These are phyloP conservation scores for Endotricha flammealis DNA, from an alignment of 2,888 invertebrate genomes.

Conservation along the genomic window DNA sequence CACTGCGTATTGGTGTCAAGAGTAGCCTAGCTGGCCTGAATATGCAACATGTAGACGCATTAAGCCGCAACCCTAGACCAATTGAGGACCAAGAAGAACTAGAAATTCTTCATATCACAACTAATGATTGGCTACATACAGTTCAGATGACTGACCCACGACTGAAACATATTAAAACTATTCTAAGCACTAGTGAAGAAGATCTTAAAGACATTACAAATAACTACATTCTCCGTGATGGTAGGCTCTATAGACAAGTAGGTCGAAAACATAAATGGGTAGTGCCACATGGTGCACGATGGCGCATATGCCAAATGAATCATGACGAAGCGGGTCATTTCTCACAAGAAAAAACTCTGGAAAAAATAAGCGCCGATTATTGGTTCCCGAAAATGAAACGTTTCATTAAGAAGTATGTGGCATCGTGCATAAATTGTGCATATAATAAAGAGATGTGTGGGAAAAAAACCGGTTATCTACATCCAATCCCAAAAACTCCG, in stretches of 20 bases:
- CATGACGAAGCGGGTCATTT: conserved; percentile 34
- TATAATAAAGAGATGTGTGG: conserved; percentile 33
- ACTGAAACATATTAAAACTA: conserved; percentile 14
- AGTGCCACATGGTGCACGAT: conserved; percentile 30
- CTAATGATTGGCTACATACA: conserved; percentile 16
- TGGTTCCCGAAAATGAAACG: conserved; percentile 36
- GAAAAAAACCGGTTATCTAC: conserved; percentile 30
- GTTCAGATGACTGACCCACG: conserved; percentile 16
- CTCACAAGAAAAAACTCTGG: conserved; percentile 20
- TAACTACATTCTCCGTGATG: conserved; percentile 19
- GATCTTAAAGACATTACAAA: conserved; percentile 17
- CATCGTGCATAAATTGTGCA: conserved; percentile 26
- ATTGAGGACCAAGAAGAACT: neutral
- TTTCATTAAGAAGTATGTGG: conserved; percentile 29
- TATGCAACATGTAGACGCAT: conserved; percentile 18
- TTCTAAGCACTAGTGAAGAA: conserved; percentile 11
- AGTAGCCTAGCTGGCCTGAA: no score
- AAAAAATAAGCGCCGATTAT: conserved; percentile 24
- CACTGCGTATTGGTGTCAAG: no score
- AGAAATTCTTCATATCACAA: conserved; percentile 13
- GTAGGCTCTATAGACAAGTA: conserved; percentile 16
- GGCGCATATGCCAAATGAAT: conserved; percentile 29
- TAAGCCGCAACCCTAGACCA: conserved; percentile 8
- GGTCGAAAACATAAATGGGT: conserved; percentile 28
- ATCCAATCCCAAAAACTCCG: conserved; percentile 35